Base-by-base conservation (phyloP, 2,888 invertebrate species). In the Erebia ligea region DNA sequence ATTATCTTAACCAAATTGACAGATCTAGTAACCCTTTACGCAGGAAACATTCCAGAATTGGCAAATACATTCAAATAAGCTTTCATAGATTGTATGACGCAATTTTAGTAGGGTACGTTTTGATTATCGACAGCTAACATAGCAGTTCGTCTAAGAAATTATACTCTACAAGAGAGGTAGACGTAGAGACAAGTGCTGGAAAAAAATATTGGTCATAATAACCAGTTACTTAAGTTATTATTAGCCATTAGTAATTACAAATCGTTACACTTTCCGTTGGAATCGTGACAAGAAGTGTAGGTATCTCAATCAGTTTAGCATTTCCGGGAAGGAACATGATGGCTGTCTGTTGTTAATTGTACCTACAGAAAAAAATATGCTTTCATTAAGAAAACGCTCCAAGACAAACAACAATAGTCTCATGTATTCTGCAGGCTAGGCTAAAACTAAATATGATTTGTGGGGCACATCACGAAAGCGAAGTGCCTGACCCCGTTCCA, bases 381-480 rank as follows among this genome's bases (percentile, higher is more conserved):
- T 48, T 48, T 62, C 45, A 62, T 48, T 62, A 48, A 62, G 62
- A 62, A 62, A 62, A 62, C 48, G 42, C 56, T 66, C 56, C 66
- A 45, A 66, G 52, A 87, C 84, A 87, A 87, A 89, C 84, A 85
- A 85, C 82, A 85, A 86, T 81, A 88, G 82, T 84, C 83, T 82
- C 84, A 85, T 86, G 86, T 87, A 83, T 86, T 81, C 83, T 84
- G 83, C 85, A 84, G 80, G 81, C 83, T 84, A 84, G 81, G 85
- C 88, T 89, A 89, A 90, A 90, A 85, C 88, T 89, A 89, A 90
- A 90, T 88, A 89, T 90, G 88, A 90, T 89, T 90, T 88, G 89
- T 90, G 84, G 89, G 84, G 84, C 90, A 81, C 84, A 86, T 86
- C 84, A 81, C 81, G 83, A 77, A 77, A 84, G 81, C 82, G 73